A percentile compares a stretch with the other conserved stretches of the same genome.
These are phyloP conservation scores for Argyrosomus regius DNA, from an alignment of 2,797 vertebrate genomes.

Conservation along the genomic window DNA sequence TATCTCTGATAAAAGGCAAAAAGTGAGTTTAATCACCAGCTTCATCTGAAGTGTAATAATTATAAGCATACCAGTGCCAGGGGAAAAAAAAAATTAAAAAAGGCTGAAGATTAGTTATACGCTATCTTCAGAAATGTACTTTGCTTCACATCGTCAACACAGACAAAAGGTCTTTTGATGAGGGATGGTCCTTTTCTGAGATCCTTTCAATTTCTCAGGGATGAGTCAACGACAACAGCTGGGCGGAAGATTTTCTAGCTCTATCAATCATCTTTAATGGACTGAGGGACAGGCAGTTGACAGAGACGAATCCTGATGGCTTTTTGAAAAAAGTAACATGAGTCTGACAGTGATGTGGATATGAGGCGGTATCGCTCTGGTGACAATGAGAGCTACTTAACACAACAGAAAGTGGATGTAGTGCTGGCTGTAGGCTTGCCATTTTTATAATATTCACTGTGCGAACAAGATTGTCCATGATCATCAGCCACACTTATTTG, in stretches of 20 bases:
- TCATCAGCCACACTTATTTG: constrained; percentile 61
- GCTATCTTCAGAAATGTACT: constrained; percentile 58
- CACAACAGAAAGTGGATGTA: constrained; percentile 61
- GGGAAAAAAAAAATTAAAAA: constrained; percentile 3
- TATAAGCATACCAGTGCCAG: constrained; percentile 34
- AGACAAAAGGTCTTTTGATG: constrained; percentile 80
- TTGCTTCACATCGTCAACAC: constrained; percentile 57
- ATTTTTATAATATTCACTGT: constrained; percentile 56
- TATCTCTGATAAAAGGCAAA: constrained; percentile 40
- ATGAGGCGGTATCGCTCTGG: constrained; percentile 65
- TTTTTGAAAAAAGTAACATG: constrained; percentile 82
- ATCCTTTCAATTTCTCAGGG: constrained; percentile 76
- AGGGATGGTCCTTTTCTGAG: constrained; percentile 71
- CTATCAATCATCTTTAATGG: constrained; percentile 89
- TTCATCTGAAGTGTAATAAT: constrained; percentile 61
- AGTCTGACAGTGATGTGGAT: constrained; percentile 81
- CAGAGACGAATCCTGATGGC: constrained; percentile 86
- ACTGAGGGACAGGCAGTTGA: constrained; percentile 84
- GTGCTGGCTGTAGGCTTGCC: constrained; percentile 47
- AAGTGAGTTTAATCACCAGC: constrained; percentile 49
- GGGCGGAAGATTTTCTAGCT: constrained; percentile 80
- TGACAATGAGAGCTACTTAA: constrained; percentile 78
- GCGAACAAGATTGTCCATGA: constrained; percentile 64
- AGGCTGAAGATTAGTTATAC: constrained; percentile 35
- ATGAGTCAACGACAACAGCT: constrained; percentile 85